phyloP scores from a whole-genome alignment of 2,113 vertebrate species.

The Antennarius striatus region DNA sequence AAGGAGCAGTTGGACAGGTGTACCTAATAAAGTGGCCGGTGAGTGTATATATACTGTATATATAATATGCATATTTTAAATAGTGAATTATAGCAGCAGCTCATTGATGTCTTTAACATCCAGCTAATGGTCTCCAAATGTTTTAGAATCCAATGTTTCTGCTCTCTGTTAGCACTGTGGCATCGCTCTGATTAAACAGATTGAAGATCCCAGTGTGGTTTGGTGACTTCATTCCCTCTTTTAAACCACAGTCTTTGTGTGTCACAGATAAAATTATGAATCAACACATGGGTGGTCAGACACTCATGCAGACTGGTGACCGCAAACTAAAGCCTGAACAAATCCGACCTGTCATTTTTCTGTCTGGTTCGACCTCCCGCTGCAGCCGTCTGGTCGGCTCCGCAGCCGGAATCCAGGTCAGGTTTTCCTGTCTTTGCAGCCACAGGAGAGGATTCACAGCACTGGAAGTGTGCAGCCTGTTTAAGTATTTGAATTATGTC shows the following conservation, averaged over 20 bases:
- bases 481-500: slow-evolving; percentile 99
- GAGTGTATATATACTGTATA: no score
- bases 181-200: no score
- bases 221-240: not conserved
- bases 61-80: no score
- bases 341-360: slow-evolving; percentile 22
- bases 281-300: not conserved
- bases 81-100: no score
- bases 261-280: not conserved
- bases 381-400: slow-evolving; percentile 67
- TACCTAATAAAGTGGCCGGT: no score
- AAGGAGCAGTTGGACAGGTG: no score
- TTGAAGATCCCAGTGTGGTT: no score
- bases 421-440: slow-evolving; percentile 76
- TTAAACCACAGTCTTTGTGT: not conserved
- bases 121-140: no score
- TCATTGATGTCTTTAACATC: no score
- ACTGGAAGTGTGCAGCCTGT: slow-evolving; percentile 90
- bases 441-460: slow-evolving; percentile 78
- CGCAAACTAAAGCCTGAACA: slow-evolving; percentile 13
- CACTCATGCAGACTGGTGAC: not conserved
- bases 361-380: slow-evolving; percentile 20
- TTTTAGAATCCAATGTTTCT: no score
- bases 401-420: slow-evolving; percentile 76
- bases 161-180: no score